Conservation (phyloP, 2,113 vertebrate genomes). For the Pygoscelis antarcticus region DNA sequence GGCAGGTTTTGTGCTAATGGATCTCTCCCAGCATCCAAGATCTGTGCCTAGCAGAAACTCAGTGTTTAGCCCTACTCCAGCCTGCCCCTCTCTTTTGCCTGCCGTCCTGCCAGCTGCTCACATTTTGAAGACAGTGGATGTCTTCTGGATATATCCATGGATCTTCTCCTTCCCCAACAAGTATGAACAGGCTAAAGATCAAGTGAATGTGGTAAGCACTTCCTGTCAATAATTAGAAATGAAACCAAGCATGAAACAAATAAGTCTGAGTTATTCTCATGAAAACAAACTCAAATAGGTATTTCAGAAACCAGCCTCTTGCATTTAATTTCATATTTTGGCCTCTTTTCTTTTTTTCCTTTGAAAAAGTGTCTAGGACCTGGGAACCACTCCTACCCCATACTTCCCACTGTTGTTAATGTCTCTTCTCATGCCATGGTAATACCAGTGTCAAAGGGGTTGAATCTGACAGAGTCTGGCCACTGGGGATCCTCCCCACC, state of each 20-base stretch:
- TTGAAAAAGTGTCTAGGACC: background rate
- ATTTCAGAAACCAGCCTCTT: background rate
- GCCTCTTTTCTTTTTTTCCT: background rate
- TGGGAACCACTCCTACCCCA: background rate
- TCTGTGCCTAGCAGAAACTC: background rate
- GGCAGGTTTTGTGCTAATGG: background rate
- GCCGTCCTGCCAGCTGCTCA: background rate
- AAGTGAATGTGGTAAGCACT: background rate
- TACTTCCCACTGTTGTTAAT: background rate
- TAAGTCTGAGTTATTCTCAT: background rate
- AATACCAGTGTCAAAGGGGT: background rate
- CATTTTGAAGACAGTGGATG: background rate
- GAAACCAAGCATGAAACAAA: constrained; percentile 18
- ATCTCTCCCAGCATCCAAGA: background rate
- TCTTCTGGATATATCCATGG: background rate
- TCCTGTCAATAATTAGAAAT: background rate
- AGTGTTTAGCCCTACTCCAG: background rate
- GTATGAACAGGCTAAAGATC: background rate
- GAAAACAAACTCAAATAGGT: background rate
- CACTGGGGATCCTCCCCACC: background rate
- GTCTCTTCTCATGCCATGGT: background rate
- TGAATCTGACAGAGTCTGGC: background rate
- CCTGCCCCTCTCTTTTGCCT: background rate
- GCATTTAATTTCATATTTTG: background rate
- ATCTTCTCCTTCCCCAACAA: background rate